These are phyloP conservation scores for Sinonovacula constricta DNA, from an alignment of 1,140 invertebrate genomes.

Conservation along the genomic window DNA sequence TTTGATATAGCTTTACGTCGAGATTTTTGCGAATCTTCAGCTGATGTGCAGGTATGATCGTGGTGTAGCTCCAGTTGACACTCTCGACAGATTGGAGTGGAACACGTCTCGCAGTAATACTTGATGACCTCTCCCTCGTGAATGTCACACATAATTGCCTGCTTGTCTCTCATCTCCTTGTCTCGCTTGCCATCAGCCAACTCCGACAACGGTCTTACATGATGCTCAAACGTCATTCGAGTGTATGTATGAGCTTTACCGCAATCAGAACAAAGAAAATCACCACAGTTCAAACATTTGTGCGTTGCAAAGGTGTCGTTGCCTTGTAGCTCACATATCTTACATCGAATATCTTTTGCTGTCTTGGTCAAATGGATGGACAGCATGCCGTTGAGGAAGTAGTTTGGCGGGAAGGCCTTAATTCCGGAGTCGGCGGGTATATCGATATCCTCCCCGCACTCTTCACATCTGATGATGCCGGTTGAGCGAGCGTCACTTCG, in stretches of 20 bases:
- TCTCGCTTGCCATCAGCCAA: slow-evolving; percentile 34
- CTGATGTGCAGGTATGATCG: slow-evolving; percentile 34
- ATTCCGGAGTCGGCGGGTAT: slow-evolving; percentile 38
- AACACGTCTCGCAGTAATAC: slow-evolving; percentile 47
- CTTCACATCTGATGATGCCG: slow-evolving; percentile 6
- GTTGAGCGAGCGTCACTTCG: slow-evolving; percentile 16
- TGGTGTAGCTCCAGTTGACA: slow-evolving; percentile 43
- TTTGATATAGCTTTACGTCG: slow-evolving; percentile 38
- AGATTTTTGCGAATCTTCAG: slow-evolving; percentile 24
- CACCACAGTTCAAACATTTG: slow-evolving; percentile 48
- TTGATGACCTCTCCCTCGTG: slow-evolving; percentile 36
- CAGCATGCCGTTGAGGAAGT: slow-evolving; percentile 32
- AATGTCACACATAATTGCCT: slow-evolving; percentile 16
- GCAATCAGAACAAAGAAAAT: slow-evolving; percentile 50
- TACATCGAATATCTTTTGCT: slow-evolving; percentile 38
- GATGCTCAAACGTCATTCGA: slow-evolving; percentile 45
- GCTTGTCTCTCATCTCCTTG: slow-evolving; percentile 34
- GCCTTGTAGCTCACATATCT: slow-evolving; percentile 45
- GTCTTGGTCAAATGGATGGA: slow-evolving; percentile 40
- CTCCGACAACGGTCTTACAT: slow-evolving; percentile 35
- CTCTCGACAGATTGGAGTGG: slow-evolving; percentile 36
- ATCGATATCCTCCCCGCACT: slow-evolving; percentile 31
- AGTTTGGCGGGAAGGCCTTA: slow-evolving; percentile 37
- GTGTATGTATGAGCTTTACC: slow-evolving; percentile 46
- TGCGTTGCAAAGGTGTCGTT: slow-evolving; percentile 39